Evolutionary conservation across 2,888 invertebrate genomes (phyloP), one percentile per base, ranked within the genome.

Genomic region (Tipula vernalis): DNA sequence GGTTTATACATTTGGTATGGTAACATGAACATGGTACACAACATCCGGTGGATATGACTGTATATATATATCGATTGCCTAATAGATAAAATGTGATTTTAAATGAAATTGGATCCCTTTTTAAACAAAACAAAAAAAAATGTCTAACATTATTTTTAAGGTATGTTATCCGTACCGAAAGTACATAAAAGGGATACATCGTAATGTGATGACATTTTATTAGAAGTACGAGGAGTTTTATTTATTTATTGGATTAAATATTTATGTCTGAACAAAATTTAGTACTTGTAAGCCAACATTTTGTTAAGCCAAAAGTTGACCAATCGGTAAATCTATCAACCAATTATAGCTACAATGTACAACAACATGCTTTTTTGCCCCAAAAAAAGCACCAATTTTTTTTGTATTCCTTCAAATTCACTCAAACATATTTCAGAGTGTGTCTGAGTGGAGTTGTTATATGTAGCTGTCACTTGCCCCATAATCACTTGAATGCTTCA

Each of bases 71-170:
- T 71, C 10, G 71, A 71, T 71, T 71, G 71, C 28, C 28, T 71
- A 71, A 71, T 71, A 71, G 71, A 71, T 71, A 71, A 71, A 71
- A 71, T 71, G 71, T 71, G 71, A 71, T 71, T 71, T 71, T 71
- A 71, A 71, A 51, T 51, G n/a, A 51, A 51, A 71, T 71, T 28
- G 71, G 28, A 71, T 71, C 71, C 71, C 71, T 71, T 71, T 71
- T 51, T 51, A 12, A 5, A 28, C 28, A 28, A 28, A 28, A 28
- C 28, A 28, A 28, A 28, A 28, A 51, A 51, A 71, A 71, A 71
- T 71, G 28, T 28, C 28, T 28, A 3, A 71, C 71, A 71, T 71
- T 28, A 71, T 71, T 71, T 71, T 28, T 28, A 71, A 18, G 71
- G 28, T 71, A 71, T 18, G 71, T 10, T 71, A 71, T 18, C 3